phyloP scores from a whole-genome alignment of 1,140 invertebrate genomes.

The Zaprionus capensis region DNA sequence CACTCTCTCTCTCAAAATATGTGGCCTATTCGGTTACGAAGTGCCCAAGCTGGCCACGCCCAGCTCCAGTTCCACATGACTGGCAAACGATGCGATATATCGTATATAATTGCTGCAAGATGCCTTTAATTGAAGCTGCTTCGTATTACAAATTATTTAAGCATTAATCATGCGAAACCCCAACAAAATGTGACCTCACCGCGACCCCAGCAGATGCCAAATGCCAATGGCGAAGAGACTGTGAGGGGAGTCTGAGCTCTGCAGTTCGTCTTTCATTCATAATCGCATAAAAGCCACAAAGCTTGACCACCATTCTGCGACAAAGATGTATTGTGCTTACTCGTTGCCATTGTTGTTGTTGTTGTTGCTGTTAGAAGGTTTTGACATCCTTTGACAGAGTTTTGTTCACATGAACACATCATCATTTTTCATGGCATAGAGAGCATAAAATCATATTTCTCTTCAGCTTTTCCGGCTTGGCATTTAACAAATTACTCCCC shows the following conservation, averaged over 20 bases:
- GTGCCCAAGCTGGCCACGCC: constrained; percentile 13
- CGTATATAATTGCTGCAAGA: constrained; percentile 66
- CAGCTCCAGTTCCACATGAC: constrained; percentile 28
- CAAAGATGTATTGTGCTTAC: constrained; percentile 23
- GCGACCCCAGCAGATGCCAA: not conserved
- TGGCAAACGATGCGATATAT: constrained; percentile 8
- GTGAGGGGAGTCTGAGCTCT: not conserved
- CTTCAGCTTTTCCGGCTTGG: not conserved
- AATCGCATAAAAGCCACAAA: constrained; percentile 42
- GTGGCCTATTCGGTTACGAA: constrained; percentile 43
- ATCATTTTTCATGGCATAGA: constrained; percentile 75
- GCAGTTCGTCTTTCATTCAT: constrained; percentile 23
- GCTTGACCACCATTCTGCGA: constrained; percentile 33
- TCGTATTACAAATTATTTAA: constrained; percentile 75
- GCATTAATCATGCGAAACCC: constrained; percentile 76
- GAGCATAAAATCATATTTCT: constrained; percentile 64
- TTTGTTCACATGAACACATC: constrained; percentile 72
- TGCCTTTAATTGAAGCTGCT: constrained; percentile 61
- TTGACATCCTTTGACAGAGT: constrained; percentile 81
- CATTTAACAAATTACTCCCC: constrained; percentile 72
- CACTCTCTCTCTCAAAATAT: constrained; percentile 13
- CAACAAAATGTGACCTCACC: constrained; percentile 24
- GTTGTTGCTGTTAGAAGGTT: constrained; percentile 66
- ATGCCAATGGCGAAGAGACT: too few species aligned
- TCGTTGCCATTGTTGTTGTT: not conserved